These are phyloP conservation scores for Heterocephalus glaber DNA, from an alignment of 2,113 vertebrate genomes.

Conservation along the genomic window DNA sequence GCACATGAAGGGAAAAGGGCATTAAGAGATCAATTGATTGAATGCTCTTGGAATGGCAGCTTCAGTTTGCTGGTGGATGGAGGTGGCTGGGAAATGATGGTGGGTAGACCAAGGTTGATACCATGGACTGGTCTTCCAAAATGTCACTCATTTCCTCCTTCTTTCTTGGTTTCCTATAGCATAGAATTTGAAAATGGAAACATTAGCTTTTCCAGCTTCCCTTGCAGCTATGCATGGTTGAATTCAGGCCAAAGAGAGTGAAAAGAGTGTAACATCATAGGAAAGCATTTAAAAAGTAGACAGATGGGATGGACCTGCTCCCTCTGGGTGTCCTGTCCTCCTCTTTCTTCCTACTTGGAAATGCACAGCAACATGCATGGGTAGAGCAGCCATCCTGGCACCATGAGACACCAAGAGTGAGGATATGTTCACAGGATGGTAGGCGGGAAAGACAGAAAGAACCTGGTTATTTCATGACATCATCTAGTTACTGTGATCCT, in stretches of 20 bases:
- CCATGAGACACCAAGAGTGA: background rate
- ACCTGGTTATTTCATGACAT: background rate
- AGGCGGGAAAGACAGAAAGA: background rate
- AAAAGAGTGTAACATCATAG: background rate
- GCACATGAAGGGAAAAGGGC: background rate
- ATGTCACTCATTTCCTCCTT: background rate
- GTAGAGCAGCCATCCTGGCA: background rate
- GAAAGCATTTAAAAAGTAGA: background rate
- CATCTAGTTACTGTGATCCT: background rate
- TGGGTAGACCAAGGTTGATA: background rate
- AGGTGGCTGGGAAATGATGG: background rate
- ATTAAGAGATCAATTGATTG: background rate
- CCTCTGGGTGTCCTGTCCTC: background rate
- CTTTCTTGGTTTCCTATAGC: background rate
- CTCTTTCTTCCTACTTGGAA: background rate
- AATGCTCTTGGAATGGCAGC: background rate
- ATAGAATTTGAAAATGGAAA: background rate
- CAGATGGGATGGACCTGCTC: background rate
- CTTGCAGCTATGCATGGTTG: slow-evolving; percentile 4
- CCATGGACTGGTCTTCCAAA: background rate
- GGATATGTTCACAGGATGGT: background rate
- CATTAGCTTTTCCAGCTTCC: background rate
- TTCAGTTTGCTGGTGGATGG: background rate
- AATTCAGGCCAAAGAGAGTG: background rate
- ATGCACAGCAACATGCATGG: background rate